These are phyloP conservation scores for Graptemys geographica DNA, from an alignment of 2,797 vertebrate genomes.

Conservation along the genomic window DNA sequence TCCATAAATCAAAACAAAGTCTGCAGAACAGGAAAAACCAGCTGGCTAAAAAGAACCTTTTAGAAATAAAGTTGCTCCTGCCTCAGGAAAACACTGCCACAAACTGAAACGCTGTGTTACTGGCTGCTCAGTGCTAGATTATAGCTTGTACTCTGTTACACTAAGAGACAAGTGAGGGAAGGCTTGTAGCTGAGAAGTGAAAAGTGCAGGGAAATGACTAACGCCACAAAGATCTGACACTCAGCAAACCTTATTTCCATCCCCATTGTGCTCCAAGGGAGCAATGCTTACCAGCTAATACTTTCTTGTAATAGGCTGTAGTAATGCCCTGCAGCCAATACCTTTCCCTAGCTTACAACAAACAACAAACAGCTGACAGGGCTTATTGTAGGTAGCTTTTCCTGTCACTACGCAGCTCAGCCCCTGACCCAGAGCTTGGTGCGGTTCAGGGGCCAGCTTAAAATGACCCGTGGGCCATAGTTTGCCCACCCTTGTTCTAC, in stretches of 20 bases:
- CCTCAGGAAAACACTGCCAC: not conserved
- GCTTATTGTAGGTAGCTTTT: not conserved
- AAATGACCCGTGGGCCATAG: no score
- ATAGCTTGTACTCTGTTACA: rapidly evolving
- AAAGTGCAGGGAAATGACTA: not conserved
- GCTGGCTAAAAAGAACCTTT: not conserved
- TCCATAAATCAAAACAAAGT: not conserved
- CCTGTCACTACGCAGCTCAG: rapidly evolving
- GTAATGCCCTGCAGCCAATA: not conserved
- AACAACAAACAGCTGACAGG: not conserved
- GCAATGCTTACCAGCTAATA: not conserved
- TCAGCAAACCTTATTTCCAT: not conserved
- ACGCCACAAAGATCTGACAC: not conserved
- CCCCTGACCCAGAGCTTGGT: no score
- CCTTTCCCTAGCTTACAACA: not conserved
- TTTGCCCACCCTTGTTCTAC: no score
- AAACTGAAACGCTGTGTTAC: not conserved
- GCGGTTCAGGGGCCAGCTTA: no score
- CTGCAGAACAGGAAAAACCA: not conserved
- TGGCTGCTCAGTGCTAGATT: not conserved
- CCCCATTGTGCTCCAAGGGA: no score
- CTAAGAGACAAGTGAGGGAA: not conserved
- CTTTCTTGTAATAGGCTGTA: not conserved
- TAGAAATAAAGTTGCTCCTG: not conserved
- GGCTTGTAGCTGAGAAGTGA: not conserved